A percentile compares a stretch with the other conserved stretches of the same genome.
These are phyloP conservation scores for Pseudanteris insignis DNA, from an alignment of 2,888 invertebrate species.

Conservation along the genomic window DNA sequence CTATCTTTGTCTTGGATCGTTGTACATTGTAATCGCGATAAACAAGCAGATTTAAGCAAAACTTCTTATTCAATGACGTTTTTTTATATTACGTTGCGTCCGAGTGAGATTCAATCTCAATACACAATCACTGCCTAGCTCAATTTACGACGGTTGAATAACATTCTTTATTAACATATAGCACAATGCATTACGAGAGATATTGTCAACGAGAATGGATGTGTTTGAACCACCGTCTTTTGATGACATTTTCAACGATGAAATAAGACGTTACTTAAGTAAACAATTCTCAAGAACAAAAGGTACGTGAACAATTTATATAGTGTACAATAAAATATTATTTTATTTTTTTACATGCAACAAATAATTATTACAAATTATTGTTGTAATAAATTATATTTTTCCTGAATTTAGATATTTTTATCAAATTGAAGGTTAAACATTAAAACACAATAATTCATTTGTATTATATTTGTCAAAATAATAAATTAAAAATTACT, in stretches of 20 bases:
- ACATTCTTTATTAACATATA: constrained; percentile 43
- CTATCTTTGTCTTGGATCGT: too few species aligned
- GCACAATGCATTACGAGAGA: constrained; percentile 28
- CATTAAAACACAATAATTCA: background rate
- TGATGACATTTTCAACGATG: constrained; percentile 55
- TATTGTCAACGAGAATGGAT: constrained; percentile 47
- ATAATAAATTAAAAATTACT: background rate
- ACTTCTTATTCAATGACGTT: too few species aligned
- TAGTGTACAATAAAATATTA: too few species aligned
- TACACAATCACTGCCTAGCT: constrained; percentile 6
- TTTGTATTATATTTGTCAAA: background rate
- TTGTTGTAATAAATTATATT: background rate
- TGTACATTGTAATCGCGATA: too few species aligned
- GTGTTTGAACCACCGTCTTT: constrained; percentile 44
- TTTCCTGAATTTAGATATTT: too few species aligned
- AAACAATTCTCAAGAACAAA: constrained; percentile 58
- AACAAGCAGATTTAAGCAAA: too few species aligned
- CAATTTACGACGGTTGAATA: constrained; percentile 28
- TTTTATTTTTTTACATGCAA: too few species aligned
- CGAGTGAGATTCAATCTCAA: too few species aligned
- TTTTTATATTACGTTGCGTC: too few species aligned
- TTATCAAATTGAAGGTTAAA: too few species aligned
- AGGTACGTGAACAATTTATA: constrained; percentile 43
- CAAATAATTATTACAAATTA: too few species aligned
- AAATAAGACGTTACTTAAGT: constrained; percentile 48